Evolutionary conservation across 2,113 vertebrate species (phyloP), one percentile per base, ranked within the genome.

Genomic region (Arothron firmamentum): DNA sequence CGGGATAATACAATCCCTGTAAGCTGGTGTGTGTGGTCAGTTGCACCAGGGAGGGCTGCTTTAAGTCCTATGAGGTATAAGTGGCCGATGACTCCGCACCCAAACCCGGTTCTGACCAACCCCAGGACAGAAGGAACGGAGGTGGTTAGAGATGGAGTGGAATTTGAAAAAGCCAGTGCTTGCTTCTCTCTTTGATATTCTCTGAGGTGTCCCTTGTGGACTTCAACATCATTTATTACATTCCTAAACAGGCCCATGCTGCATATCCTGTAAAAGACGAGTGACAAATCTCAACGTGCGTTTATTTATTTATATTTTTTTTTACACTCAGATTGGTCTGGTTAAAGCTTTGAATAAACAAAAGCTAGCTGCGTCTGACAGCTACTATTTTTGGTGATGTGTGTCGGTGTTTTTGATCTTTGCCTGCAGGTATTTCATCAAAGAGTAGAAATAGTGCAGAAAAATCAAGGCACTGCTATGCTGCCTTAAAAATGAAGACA

Each of bases 21-120:
- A 15, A 43, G 55, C 28, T 62, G 31, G 50, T n/a, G 42, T 45
- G 42, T 45, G 66, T 60, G 53, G 43, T 67, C 7, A 8, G 45
- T 41, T 65, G 52, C 60, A 59, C 43, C 28, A 75, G 75, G 71
- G 67, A 74, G 74, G 62, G 78, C 68, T 63, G 50, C 68, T 71
- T 74, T 69, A 61, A 31, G 53, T 46, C 28, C 25, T 66, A 46
- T 58, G 41, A 70, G 60, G 59, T 80, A 68, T 61, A 18, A 76
- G 60, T 43, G 56, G 59, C 56, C 53, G 45, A 62, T 28, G 49
- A 78, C 56, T 50, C 67, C 54, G 65, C 56, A 14, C 49, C 74
- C 61, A 64, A 47, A 55, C 41, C 38, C 20, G 3, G 5, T 52
- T 69, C 52, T 47, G 51, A 68, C 59, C 64, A 58, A 28, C 28